Evolutionary conservation across 2,888 invertebrate species (phyloP).

Genomic region (Zygogramma bicolorata): DNA sequence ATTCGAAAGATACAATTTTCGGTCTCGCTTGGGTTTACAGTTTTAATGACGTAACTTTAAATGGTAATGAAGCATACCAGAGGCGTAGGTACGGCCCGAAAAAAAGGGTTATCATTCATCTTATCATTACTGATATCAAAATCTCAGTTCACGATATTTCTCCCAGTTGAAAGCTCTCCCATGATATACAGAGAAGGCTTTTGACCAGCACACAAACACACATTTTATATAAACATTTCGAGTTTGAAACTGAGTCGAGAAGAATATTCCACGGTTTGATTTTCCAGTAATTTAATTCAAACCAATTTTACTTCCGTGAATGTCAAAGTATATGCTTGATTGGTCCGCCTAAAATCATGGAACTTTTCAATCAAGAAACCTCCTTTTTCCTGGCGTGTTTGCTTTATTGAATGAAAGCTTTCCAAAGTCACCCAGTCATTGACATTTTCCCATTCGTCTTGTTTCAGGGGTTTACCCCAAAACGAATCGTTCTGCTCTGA

Average conservation of each 20-base stretch:
- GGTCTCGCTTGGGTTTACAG: background rate
- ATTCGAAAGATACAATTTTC: background rate
- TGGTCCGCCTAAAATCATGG: background rate
- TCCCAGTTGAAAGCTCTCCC: too few relatives aligned
- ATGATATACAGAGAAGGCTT: too few relatives aligned
- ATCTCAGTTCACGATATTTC: too few relatives aligned
- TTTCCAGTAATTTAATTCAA: too few relatives aligned
- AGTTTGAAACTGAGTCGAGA: too few relatives aligned
- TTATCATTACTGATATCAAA: too few relatives aligned
- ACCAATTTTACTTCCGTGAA: background rate
- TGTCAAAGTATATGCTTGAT: background rate
- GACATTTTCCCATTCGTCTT: slow-evolving; percentile 6
- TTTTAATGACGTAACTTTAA: background rate
- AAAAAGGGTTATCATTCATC: too few relatives aligned
- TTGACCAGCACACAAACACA: too few relatives aligned
- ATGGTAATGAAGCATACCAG: background rate
- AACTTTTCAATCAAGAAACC: background rate
- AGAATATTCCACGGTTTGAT: too few relatives aligned
- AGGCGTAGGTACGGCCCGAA: background rate
- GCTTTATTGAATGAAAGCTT: background rate
- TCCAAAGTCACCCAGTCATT: background rate
- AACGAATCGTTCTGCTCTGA: background rate
- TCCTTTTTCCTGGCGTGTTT: background rate
- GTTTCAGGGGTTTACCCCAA: background rate
- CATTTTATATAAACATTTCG: too few relatives aligned